Conservation (phyloP, 64 coral and sea anemone species). For the Dendrophyllia cribrosa region DNA sequence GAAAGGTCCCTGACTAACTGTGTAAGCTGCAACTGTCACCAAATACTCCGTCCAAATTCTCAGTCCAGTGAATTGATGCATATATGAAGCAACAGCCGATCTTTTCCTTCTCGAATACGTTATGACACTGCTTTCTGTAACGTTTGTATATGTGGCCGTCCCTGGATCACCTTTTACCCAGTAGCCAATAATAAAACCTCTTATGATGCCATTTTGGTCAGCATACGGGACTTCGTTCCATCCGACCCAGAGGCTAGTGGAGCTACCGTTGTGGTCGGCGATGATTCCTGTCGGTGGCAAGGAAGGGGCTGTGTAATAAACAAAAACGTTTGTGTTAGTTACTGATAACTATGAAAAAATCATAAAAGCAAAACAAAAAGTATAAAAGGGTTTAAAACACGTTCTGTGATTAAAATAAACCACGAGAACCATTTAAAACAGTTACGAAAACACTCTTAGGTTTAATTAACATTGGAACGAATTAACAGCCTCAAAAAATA, state of each 20-base stretch:
- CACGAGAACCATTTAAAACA: no score
- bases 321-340: not conserved
- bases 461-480: no score
- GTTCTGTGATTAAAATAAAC: no score
- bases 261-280: conserved; percentile 3
- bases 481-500: no score
- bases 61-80: not conserved
- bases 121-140: not conserved
- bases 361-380: no score
- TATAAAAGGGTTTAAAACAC: no score
- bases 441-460: no score
- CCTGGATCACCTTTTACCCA: conserved; percentile 12
- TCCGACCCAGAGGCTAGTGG: conserved; percentile 8
- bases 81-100: not conserved
- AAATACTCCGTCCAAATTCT: conserved; percentile 63
- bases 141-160: not conserved
- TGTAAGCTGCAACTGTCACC: conserved; percentile 13
- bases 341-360: not conserved
- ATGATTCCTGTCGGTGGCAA: not conserved
- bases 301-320: conserved; percentile 17
- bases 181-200: conserved; percentile 17
- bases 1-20: conserved; percentile 32
- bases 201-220: conserved; percentile 8
- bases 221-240: conserved; percentile 25
- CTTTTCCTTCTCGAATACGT: not conserved